Evolutionary conservation across 2,113 vertebrate genomes (phyloP), one percentile per base, ranked within the genome.

Genomic region (Gambusia affinis): DNA sequence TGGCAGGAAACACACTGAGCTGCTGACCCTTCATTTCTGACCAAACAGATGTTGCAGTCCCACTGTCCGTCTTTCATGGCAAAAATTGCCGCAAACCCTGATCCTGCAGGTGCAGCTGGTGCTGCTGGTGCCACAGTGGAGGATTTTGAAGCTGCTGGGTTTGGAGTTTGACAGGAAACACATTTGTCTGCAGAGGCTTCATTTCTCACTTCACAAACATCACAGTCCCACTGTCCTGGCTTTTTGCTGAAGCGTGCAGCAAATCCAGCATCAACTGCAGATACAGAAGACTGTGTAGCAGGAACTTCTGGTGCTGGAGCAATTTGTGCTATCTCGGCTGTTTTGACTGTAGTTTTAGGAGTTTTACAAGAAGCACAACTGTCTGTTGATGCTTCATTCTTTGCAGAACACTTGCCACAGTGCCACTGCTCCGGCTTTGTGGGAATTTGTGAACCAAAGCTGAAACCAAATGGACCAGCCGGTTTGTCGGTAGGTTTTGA

Each of bases 161-260:
- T 91, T 12, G 78, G 69, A 54, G 64, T 79, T 10, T 74, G 35
- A 89, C 96, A 97, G n/a, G 84, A 67, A 1, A 94, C 82, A 87
- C 97, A 97, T 8, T 78, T 93, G 64, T 90, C 87, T 54, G 79
- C 73, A 70, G 87, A 79, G 28, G 85, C 75, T 67, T 93, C 88
- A 82, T 98, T 98, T 82, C 66, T 93, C 60, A 94, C 91, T 22
- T 72, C 91, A 60, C 96, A 97, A 0, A 81, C 83, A 67, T 80
- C 86, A 90, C 96, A 97, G 33, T 94, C 80, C 97, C 97, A 97
- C 39, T 83, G 91, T 0, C 92, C 95, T 8, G 93, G 91, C 91
- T 96, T 96, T 15, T 94, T 92, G 30, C 82, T 67, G 81, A 91
- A 72, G 94, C 94, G 93, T 82, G 94, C 91, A 63, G 66, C 90